phyloP scores from a whole-genome alignment of 2,797 vertebrate genomes.

The Heterohyrax brucei region DNA sequence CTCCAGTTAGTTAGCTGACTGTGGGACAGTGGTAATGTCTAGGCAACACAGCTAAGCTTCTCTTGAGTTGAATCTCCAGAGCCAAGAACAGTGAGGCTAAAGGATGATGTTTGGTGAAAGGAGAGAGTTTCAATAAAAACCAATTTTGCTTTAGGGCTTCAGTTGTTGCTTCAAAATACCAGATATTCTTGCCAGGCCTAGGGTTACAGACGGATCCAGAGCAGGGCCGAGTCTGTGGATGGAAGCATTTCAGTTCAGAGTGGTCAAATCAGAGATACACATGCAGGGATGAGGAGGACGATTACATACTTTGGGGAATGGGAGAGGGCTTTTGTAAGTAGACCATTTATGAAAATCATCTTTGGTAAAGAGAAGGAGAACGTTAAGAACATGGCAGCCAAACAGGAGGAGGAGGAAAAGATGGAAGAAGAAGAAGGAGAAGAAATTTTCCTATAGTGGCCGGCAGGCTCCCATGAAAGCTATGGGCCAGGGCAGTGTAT shows the following conservation, averaged over 20 bases:
- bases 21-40: background rate
- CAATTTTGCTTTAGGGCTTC: background rate
- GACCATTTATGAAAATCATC: background rate
- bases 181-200: background rate
- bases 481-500: background rate
- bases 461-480: background rate
- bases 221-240: background rate
- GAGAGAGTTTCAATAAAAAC: background rate
- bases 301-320: background rate
- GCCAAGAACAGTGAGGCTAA: background rate
- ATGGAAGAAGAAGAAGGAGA: background rate
- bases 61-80: background rate
- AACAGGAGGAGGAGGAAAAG: background rate
- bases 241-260: background rate
- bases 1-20: background rate
- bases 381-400: background rate
- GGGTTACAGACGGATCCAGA: background rate
- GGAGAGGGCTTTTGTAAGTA: background rate
- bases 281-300: background rate
- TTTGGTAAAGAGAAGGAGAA: conserved; percentile 44
- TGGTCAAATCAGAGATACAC: background rate
- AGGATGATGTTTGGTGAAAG: background rate
- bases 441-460: too few relatives aligned
- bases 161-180: background rate
- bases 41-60: background rate